Evolutionary conservation across 35 echinoderm and acorn worm species (phyloP).

Genomic region (Anneissia japonica): DNA sequence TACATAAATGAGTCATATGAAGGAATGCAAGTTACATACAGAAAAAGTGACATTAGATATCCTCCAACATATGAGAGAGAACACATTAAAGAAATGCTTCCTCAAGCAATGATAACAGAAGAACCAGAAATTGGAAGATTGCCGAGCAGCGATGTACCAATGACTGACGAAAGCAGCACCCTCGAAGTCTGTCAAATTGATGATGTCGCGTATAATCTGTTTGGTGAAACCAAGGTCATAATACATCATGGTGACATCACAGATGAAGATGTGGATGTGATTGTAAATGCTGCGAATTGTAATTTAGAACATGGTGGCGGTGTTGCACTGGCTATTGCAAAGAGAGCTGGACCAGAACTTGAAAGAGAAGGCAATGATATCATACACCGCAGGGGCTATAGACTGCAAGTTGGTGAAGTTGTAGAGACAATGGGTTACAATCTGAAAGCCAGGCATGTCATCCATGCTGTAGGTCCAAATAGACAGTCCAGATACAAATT

Average conservation of each 20-base stretch:
- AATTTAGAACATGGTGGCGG: background rate
- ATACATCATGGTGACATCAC: constrained; percentile 11
- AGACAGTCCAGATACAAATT: background rate
- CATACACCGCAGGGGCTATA: background rate
- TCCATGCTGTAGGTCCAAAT: constrained; percentile 24
- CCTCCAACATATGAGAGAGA: no score
- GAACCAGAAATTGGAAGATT: no score
- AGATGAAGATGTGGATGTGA: constrained; percentile 4
- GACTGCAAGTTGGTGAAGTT: background rate
- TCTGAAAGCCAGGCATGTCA: constrained; percentile 11
- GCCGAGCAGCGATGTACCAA: no score
- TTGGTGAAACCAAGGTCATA: background rate
- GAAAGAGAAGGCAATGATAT: background rate
- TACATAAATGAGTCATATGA: no score
- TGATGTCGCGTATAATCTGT: background rate
- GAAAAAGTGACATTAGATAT: no score
- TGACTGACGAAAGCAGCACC: no score
- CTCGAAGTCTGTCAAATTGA: no score
- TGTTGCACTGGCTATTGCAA: constrained; percentile 1
- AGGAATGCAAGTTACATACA: no score
- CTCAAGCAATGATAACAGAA: no score
- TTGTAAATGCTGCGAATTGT: constrained; percentile 34
- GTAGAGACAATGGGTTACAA: background rate
- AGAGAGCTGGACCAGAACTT: background rate
- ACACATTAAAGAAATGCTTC: no score